Evolutionary conservation across 2,888 invertebrate species (phyloP).

Genomic region (Crematogaster levior): DNA sequence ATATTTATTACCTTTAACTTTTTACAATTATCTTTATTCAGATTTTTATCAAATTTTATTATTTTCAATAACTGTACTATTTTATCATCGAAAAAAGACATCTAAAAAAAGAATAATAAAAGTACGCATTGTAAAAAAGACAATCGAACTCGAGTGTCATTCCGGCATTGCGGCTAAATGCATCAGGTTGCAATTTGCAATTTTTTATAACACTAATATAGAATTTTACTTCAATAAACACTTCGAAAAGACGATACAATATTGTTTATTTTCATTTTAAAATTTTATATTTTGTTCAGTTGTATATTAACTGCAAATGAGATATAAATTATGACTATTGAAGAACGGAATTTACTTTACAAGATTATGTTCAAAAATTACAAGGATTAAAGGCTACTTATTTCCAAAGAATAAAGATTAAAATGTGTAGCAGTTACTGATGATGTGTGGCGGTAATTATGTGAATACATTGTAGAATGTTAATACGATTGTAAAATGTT

Average conservation of each 20-base stretch:
- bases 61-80: too few species aligned
- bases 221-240: not conserved
- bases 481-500: not conserved
- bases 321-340: not conserved
- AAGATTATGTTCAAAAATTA: not conserved
- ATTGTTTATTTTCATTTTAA: not conserved
- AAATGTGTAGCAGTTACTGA: not conserved
- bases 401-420: not conserved
- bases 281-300: not conserved
- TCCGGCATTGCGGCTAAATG: too few species aligned
- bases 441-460: not conserved
- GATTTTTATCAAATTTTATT: too few species aligned
- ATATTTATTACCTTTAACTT: too few species aligned
- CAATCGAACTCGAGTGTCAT: too few species aligned
- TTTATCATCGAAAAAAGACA: too few species aligned
- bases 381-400: not conserved
- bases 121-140: too few species aligned
- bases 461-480: not conserved
- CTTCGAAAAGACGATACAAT: not conserved
- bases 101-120: too few species aligned
- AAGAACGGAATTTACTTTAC: not conserved
- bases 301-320: not conserved
- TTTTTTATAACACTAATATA: not conserved
- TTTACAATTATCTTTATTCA: too few species aligned
- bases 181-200: too few species aligned